Conservation (phyloP, 2,888 invertebrate species). For the Limnephilus rhombicus region DNA sequence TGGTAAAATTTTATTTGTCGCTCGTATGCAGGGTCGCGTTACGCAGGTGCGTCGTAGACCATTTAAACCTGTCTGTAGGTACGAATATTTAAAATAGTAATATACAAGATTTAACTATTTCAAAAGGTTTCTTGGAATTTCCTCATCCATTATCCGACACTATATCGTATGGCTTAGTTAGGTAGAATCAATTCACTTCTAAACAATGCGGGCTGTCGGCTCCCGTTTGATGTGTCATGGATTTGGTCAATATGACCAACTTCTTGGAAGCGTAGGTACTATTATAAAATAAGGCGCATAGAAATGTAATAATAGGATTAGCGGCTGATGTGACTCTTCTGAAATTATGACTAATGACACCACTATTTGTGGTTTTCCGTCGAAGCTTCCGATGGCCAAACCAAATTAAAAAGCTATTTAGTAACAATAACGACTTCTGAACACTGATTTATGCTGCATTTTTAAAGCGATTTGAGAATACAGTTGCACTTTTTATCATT, state of each 20-base stretch:
- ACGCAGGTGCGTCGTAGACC: background rate
- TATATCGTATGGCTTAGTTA: background rate
- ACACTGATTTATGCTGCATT: too few species aligned
- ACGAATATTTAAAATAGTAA: background rate
- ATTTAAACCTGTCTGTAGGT: background rate
- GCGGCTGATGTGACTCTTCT: background rate
- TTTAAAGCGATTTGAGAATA: too few species aligned
- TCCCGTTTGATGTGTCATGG: constrained; percentile 1
- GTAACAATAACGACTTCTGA: too few species aligned
- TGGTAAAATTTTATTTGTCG: too few species aligned
- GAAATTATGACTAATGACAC: background rate
- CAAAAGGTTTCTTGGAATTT: background rate
- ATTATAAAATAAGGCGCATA: background rate
- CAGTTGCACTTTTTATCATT: too few species aligned
- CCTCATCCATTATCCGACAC: background rate
- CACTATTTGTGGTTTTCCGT: background rate
- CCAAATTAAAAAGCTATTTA: background rate
- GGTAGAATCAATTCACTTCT: background rate
- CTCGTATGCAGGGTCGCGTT: background rate
- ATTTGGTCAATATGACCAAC: background rate
- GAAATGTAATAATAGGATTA: background rate
- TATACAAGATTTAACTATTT: background rate
- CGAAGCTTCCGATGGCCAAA: background rate
- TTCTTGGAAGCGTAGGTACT: background rate
- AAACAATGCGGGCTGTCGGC: background rate